Base-by-base conservation (phyloP, 2,888 invertebrate genomes). In the Lasioglossum leucozonium region DNA sequence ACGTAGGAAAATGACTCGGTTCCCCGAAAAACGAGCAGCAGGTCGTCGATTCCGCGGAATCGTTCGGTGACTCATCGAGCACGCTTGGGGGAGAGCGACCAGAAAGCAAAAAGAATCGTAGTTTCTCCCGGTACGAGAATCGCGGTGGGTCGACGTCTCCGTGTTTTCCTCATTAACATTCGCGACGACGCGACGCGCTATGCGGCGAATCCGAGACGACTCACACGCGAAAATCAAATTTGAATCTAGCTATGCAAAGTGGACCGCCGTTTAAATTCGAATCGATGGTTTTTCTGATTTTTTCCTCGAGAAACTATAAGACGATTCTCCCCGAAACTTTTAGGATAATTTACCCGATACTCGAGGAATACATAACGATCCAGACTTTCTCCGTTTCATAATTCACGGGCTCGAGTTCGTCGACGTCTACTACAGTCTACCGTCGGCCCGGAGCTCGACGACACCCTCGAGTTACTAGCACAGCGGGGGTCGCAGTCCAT, bases 111-210 rank as follows among this genome's bases (percentile, higher is more conserved):
- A 55, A 30, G 77, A 65, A 72, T 55, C 72, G 22, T 30, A 72
- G 72, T 76, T 79, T 82, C 65, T 76, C 72, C 10, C 55, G 47
- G 18, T 26, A 34, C 34, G 78, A 55, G 47, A 55, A 69, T 58
- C 58, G 8, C 30, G 18, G 18, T 30, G 47, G 75, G 8, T 42
- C 62, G 34, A 13, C 51, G 51, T 16, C n/a, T n/a, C 6, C 13
- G 26, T 73, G 74, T 77, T 62, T 65, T 67, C 47, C 78, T 76
- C 82, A 11, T 82, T 79, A 76, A 73, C 18, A 76, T 81, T 80
- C 82, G 58, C 47, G 40, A 16, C 42, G 26, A n/a, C 51, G 51
- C n/a, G n/a, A n/a, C n/a, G n/a, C n/a, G n/a, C 22, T 2, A 51
- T 51, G 22, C 51, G 51, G 22, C 51, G 2, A 8, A 8, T 8